A percentile compares a stretch with the other conserved stretches of the same genome.
Evolutionary conservation across 64 coral and sea anemone genomes (phyloP).

Genomic region (Trachythela sp.): DNA sequence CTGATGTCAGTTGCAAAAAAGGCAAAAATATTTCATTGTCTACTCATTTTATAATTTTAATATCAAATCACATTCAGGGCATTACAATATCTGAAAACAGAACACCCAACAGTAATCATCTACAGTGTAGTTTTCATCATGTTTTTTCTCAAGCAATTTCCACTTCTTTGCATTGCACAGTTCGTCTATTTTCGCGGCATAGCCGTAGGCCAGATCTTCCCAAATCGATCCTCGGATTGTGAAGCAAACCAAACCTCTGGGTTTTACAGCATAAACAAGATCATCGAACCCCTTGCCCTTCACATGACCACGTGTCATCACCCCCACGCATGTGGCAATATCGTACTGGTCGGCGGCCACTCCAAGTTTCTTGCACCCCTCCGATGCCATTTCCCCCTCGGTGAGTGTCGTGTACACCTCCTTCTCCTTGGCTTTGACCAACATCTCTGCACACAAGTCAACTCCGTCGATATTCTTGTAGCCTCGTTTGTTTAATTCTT

Average conservation of each 20-base stretch:
- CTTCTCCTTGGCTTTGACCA: conserved; percentile 1
- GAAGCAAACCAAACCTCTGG: conserved; percentile 25
- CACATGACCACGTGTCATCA: background rate
- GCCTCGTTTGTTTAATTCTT: background rate
- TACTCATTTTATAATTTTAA: background rate
- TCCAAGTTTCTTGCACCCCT: background rate
- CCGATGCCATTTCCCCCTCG: background rate
- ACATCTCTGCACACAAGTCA: conserved; percentile 9
- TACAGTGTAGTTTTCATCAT: background rate
- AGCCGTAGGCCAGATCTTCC: background rate
- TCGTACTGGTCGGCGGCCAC: conserved; percentile 2
- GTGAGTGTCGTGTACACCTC: background rate
- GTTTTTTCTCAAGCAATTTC: background rate
- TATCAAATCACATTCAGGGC: background rate
- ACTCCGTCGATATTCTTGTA: conserved; percentile 23
- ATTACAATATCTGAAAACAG: background rate
- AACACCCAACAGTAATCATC: background rate
- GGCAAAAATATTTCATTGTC: background rate
- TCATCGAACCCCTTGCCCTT: conserved; percentile 9
- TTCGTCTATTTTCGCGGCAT: conserved; percentile 16
- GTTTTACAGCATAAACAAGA: conserved; percentile 11
- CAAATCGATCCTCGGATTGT: background rate
- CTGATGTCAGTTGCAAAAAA: no score
- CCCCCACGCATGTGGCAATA: background rate
- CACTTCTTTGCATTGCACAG: background rate